Evolutionary conservation across 2,888 invertebrate genomes (phyloP), one percentile per base, ranked within the genome.

Genomic region (Hirtodrosophila confusa): DNA sequence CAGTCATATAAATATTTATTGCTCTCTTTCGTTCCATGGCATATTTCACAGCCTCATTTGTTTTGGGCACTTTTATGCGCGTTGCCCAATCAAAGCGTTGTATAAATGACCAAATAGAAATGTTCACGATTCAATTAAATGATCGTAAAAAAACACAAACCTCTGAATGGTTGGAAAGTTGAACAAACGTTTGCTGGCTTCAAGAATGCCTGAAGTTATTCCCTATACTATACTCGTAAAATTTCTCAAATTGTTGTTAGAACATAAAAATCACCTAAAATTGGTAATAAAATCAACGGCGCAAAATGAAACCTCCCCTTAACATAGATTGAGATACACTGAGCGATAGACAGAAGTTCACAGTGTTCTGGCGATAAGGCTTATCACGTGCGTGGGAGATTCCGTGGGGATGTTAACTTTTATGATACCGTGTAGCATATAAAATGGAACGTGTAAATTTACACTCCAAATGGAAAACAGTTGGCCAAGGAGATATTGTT

Each of bases 201-300:
- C 41, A 37, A 12, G 29, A 36, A 37, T 62, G 44, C 56, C 50
- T 36, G 37, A 72, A 56, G 55, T 60, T 56, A 45, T 64, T 62
- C 56, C 56, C 66, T 58, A 58, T 41, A n/a, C n/a, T n/a, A 44
- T 7, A 60, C 69, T 78, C 87, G 73, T 87, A 66, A 87, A 86
- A 73, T 53, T 64, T 55, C 53, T 56, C 74, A 69, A 86, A 86
- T 79, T 86, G 80, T 68, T 80, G 85, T 77, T 83, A 78, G 78
- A 75, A 75, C 87, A 86, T 88, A 88, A 88, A 88, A 88, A 87
- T 76, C 88, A 88, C 82, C 80, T 85, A 80, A 88, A 87, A 65
- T 65, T 27, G 74, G 68, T 69, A 74, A 82, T 83, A 84, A 83
- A 85, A 69, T 78, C 82, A 79, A 73, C 50, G 62, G 48, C 60